These are phyloP conservation scores for Hymenochirus boettgeri DNA, from an alignment of 2,113 vertebrate genomes.

Conservation along the genomic window DNA sequence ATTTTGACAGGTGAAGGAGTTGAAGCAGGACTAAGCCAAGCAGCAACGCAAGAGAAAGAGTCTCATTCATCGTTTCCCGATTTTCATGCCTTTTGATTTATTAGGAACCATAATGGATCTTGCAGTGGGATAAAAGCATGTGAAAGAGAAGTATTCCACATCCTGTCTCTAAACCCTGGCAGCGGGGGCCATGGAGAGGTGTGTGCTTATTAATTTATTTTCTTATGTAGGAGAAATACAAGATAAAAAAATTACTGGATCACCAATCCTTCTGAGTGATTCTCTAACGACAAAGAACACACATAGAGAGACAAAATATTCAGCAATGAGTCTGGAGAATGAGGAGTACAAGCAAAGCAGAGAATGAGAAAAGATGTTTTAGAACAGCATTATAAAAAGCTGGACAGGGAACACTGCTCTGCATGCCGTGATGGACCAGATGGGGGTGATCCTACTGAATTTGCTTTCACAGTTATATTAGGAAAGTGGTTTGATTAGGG, in stretches of 20 bases:
- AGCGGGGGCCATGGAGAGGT: slow-evolving; percentile 35
- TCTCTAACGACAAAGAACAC: slow-evolving; percentile 72
- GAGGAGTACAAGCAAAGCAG: background rate
- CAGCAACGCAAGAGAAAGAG: background rate
- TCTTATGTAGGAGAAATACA: slow-evolving; percentile 14
- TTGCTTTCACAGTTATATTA: background rate
- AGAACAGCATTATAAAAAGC: background rate
- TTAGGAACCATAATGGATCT: slow-evolving; percentile 25
- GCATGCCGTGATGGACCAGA: background rate
- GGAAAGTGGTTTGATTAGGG: background rate
- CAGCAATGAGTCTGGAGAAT: slow-evolving; percentile 50
- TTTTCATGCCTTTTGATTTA: background rate
- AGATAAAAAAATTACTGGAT: slow-evolving; percentile 63
- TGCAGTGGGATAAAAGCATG: slow-evolving; percentile 25
- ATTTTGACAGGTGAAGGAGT: slow-evolving; percentile 14
- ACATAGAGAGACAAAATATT: slow-evolving; percentile 65
- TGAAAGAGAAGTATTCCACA: slow-evolving; percentile 1
- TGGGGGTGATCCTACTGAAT: background rate
- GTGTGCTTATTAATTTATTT: slow-evolving; percentile 3
- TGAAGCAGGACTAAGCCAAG: slow-evolving; percentile 12
- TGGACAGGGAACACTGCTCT: background rate
- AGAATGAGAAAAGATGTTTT: background rate
- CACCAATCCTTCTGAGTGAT: slow-evolving; percentile 79
- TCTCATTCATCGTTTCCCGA: background rate
- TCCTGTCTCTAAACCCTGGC: slow-evolving; percentile 24